Conservation (phyloP, 1,140 invertebrate species). For the Saccostrea echinata region DNA sequence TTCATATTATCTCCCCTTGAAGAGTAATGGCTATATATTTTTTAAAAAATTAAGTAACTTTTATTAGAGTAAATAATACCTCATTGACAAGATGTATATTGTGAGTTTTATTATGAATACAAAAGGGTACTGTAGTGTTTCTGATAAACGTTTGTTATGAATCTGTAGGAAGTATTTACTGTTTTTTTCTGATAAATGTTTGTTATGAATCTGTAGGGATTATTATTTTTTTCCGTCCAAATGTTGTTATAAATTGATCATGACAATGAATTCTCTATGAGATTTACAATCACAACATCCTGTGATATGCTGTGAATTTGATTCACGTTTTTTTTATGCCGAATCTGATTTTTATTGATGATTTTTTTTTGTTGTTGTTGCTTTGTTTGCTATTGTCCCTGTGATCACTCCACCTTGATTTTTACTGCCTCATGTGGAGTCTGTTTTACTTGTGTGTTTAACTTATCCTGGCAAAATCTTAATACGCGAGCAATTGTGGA, state of each 20-base stretch:
- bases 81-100: neutral
- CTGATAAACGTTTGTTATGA: neutral
- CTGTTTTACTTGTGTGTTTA: constrained; percentile 8
- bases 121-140: constrained; percentile 3
- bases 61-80: neutral
- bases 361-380: neutral
- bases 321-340: neutral
- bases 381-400: neutral
- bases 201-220: neutral
- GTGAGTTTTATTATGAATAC: neutral
- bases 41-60: neutral
- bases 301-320: neutral
- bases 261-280: constrained; percentile 17
- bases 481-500: neutral
- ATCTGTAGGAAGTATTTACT: constrained; percentile 19
- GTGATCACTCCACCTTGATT: neutral
- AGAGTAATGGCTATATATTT: too few species aligned
- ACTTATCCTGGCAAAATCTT: neutral
- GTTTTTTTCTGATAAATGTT: neutral
- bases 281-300: neutral
- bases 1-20: neutral
- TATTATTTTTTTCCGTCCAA: constrained; percentile 1
- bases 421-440: neutral
- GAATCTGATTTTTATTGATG: neutral
- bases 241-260: neutral